Evolutionary conservation across 2,797 vertebrate genomes (phyloP).

Genomic region (Molossus alvarezi): DNA sequence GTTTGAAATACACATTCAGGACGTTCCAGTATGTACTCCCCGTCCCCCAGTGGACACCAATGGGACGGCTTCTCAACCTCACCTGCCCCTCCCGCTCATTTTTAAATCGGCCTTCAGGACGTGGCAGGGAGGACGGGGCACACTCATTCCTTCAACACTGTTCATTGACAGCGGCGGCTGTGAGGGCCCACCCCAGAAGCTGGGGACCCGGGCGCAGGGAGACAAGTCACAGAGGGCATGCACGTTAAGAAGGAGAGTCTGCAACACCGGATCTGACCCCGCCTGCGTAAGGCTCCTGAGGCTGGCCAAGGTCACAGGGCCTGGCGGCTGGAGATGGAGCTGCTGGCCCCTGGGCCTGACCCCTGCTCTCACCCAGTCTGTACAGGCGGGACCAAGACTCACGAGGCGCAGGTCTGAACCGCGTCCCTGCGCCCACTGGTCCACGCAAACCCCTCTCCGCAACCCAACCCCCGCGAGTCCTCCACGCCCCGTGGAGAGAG

Average conservation of each 20-base stretch:
- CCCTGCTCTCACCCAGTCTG: not conserved
- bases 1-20: not conserved
- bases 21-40: not conserved
- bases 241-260: fast-evolving
- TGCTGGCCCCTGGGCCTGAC: not conserved
- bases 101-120: not conserved
- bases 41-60: not conserved
- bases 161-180: not conserved
- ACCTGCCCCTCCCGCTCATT: not conserved
- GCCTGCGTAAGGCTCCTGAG: fast-evolving
- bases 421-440: too few species aligned
- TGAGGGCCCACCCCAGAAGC: not conserved
- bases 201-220: not conserved
- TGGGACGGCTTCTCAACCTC: not conserved
- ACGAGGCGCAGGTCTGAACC: not conserved
- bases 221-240: not conserved
- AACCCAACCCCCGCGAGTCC: too few species aligned
- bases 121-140: not conserved
- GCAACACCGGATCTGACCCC: fast-evolving
- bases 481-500: fast-evolving
- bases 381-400: not conserved
- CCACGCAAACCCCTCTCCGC: not conserved
- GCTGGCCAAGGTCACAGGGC: not conserved
- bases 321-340: fast-evolving
- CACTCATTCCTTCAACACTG: not conserved